A percentile compares a stretch with the other conserved stretches of the same genome.
These are phyloP conservation scores for Caenorhabditis macrosperma DNA, from an alignment of 2,888 invertebrate species.

Conservation along the genomic window DNA sequence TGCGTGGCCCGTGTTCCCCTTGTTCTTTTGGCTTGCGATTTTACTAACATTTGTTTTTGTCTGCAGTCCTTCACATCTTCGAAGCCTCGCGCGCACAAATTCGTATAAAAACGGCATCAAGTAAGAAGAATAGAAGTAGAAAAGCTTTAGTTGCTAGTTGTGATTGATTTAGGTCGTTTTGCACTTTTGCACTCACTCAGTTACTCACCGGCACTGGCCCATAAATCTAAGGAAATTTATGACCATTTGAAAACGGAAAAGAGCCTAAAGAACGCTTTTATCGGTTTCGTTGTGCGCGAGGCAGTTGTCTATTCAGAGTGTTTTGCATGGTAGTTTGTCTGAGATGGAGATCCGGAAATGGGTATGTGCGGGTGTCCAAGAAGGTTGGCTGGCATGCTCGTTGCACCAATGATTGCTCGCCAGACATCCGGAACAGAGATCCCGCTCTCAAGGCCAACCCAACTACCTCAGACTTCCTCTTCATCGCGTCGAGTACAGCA, in stretches of 20 bases:
- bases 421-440: constrained; percentile 37
- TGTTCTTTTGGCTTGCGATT: constrained; percentile 35
- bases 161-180: constrained; percentile 3
- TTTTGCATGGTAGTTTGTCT: constrained; percentile 54
- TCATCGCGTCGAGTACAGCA: constrained; percentile 76
- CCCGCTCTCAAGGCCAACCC: neutral
- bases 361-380: constrained; percentile 29
- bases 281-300: constrained; percentile 57
- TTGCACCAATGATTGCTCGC: constrained; percentile 29
- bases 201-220: neutral
- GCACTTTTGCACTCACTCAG: constrained; percentile 9
- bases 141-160: constrained; percentile 1
- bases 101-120: constrained; percentile 78
- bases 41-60: constrained; percentile 59
- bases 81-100: constrained; percentile 78
- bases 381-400: constrained; percentile 31
- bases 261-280: constrained; percentile 33
- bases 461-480: constrained; percentile 72
- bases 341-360: constrained; percentile 42
- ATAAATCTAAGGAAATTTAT: constrained; percentile 6
- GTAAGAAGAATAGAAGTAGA: constrained; percentile 65
- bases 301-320: constrained; percentile 46
- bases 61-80: constrained; percentile 77
- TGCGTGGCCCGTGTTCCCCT: constrained; percentile 16
- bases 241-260: neutral